phyloP scores from a whole-genome alignment of 2,888 invertebrate species.

The Drosophila bunnanda region DNA sequence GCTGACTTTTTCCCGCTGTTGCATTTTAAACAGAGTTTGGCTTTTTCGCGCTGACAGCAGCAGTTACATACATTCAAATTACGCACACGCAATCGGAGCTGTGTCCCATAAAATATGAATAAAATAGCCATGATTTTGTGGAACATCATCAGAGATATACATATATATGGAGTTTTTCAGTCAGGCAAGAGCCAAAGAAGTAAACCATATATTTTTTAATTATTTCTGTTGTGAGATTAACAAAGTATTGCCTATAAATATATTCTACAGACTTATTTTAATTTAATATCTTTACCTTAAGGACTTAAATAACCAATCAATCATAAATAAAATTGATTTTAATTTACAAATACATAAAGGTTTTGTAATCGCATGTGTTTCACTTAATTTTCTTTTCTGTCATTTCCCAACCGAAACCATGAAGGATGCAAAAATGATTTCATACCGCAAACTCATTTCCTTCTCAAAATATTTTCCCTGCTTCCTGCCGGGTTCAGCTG shows the following conservation, averaged over 20 bases:
- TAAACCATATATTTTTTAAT: neutral
- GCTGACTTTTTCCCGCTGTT: slow-evolving; percentile 53
- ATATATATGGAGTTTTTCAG: neutral
- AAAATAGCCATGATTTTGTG: slow-evolving; percentile 23
- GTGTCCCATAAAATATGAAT: slow-evolving; percentile 18
- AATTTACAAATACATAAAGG: neutral
- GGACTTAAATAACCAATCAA: neutral
- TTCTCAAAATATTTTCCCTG: slow-evolving; percentile 40
- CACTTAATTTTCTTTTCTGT: neutral
- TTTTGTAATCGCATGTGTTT: neutral
- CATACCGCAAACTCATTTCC: slow-evolving; percentile 40
- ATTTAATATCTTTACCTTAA: neutral
- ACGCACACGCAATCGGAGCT: slow-evolving; percentile 42
- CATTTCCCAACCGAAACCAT: neutral
- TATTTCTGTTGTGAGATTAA: neutral
- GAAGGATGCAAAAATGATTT: slow-evolving; percentile 10
- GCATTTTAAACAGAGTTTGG: slow-evolving; percentile 74
- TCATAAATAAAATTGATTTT: no score
- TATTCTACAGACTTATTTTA: neutral
- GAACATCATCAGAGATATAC: slow-evolving; percentile 9
- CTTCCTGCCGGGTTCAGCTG: slow-evolving; percentile 14
- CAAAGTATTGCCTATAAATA: neutral
- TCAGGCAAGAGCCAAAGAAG: neutral
- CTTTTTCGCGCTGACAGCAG: slow-evolving; percentile 75
- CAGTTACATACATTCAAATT: slow-evolving; percentile 63